Evolutionary conservation across 1,140 invertebrate genomes (phyloP).

Genomic region (Mercenaria mercenaria): DNA sequence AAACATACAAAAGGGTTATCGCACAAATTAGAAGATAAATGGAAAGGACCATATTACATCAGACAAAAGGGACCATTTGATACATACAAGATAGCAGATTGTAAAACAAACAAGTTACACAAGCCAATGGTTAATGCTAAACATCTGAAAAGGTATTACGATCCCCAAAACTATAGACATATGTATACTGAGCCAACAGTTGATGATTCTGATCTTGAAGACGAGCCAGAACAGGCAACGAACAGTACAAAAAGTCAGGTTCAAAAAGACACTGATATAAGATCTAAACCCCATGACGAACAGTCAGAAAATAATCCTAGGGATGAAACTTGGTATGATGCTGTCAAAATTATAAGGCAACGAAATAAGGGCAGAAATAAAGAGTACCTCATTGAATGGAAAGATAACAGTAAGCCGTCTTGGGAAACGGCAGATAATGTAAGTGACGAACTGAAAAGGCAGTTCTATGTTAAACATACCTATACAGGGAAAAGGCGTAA

Average conservation of each 20-base stretch:
- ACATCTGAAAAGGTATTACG: conserved; percentile 9
- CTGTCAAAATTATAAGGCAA: neutral
- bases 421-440: neutral
- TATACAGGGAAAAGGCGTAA: neutral
- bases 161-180: conserved; percentile 11
- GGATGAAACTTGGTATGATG: neutral
- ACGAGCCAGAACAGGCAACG: too few relatives aligned
- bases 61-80: neutral
- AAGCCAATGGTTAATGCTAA: conserved; percentile 26
- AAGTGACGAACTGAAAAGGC: neutral
- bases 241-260: too few relatives aligned
- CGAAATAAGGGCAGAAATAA: neutral
- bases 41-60: conserved; percentile 43
- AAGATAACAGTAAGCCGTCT: neutral
- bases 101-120: neutral
- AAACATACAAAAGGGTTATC: neutral
- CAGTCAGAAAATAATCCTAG: neutral
- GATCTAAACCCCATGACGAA: neutral
- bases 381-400: neutral
- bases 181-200: too few relatives aligned
- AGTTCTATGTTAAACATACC: neutral
- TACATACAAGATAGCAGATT: neutral
- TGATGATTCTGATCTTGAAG: too few relatives aligned
- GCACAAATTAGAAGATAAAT: conserved; percentile 24
- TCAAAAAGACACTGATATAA: too few relatives aligned